phyloP scores from a whole-genome alignment of 2,113 vertebrate species.

The Opisthocomus hoazin region DNA sequence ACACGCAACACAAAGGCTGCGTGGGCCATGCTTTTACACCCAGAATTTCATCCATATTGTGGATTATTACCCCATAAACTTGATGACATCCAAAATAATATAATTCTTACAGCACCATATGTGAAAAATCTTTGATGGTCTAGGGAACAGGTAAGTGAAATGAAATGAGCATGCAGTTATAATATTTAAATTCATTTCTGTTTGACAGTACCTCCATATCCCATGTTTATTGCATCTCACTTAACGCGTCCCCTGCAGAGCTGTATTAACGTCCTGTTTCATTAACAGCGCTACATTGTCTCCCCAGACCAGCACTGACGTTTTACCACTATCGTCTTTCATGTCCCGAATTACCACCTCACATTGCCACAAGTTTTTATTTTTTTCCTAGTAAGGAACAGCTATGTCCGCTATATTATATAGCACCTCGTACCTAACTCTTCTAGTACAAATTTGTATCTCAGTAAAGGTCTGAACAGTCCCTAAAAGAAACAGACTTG shows the following conservation, averaged over 20 bases:
- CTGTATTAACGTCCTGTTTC: not conserved
- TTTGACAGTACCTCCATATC: not conserved
- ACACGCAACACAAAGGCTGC: not conserved
- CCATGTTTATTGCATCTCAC: not conserved
- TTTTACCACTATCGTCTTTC: not conserved
- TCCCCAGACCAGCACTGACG: not conserved
- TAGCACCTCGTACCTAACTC: not conserved
- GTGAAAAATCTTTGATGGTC: not conserved
- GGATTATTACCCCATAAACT: not conserved
- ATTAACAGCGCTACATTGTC: not conserved
- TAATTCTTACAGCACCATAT: not conserved
- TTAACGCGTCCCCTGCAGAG: not conserved
- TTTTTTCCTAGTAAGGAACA: not conserved
- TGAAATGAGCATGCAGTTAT: not conserved
- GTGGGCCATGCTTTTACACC: not conserved
- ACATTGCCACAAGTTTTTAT: not conserved
- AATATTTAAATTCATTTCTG: not conserved
- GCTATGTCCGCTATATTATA: not conserved
- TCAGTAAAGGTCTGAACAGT: not conserved
- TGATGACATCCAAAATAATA: not conserved
- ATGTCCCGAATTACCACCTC: not conserved
- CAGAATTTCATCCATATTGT: not conserved
- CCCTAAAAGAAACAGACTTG: not conserved
- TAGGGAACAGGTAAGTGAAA: not conserved
- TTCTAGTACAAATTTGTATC: not conserved